Percentiles rank a stretch among this genome's conserved stretches.
Conservation (phyloP, 1,140 invertebrate genomes). For the Bombus vancouverensis region DNA sequence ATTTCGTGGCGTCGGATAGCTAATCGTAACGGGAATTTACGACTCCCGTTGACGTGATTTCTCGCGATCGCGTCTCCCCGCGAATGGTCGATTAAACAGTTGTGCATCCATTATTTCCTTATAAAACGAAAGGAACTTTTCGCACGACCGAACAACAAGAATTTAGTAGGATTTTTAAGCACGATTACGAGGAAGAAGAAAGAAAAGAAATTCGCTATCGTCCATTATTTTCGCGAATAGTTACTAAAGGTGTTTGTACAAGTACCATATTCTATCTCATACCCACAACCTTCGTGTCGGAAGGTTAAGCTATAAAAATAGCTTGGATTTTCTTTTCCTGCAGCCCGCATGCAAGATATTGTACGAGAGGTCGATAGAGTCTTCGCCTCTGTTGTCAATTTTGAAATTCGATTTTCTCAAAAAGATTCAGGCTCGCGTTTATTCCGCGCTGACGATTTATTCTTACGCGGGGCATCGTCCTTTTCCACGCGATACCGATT, state of each 20-base stretch:
- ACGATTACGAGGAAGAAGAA: no score
- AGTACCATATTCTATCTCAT: neutral
- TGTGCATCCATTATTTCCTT: no score
- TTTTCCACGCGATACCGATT: neutral
- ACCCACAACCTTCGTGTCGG: neutral
- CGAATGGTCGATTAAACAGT: no score
- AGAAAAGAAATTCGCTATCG: no score
- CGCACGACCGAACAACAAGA: no score
- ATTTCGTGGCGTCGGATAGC: no score
- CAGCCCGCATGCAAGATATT: neutral
- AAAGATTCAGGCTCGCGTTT: neutral
- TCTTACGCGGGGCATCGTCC: no score
- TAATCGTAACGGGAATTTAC: no score
- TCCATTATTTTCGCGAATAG: neutral
- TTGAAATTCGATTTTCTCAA: neutral
- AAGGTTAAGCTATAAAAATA: neutral
- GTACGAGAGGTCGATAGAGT: neutral
- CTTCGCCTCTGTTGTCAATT: neutral
- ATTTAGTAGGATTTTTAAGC: no score
- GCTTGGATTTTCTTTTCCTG: neutral
- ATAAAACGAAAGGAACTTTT: no score
- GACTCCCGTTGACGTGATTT: no score
- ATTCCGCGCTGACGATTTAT: neutral
- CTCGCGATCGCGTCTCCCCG: no score
- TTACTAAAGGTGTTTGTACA: neutral